Percentiles rank a stretch among this genome's conserved stretches.
Evolutionary conservation across 2,797 vertebrate genomes (phyloP).

Genomic region (Platyrinchus mystaceus): DNA sequence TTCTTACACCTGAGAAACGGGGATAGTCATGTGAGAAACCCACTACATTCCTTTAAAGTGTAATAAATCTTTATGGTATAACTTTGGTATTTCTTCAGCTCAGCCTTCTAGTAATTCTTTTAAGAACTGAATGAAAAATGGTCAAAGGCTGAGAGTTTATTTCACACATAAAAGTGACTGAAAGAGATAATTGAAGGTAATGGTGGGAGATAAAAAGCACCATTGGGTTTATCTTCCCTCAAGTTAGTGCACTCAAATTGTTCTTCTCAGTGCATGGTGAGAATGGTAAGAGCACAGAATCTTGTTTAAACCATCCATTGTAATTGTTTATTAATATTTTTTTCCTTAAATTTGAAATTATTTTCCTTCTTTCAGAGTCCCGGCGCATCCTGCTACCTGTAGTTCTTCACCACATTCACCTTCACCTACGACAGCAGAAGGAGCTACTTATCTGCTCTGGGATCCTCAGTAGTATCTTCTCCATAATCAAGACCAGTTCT

Average conservation of each 20-base stretch:
- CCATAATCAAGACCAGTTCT: constrained; percentile 95
- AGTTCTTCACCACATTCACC: constrained; percentile 97
- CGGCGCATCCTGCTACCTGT: constrained; percentile 95
- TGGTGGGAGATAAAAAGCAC: neutral
- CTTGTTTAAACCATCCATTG: neutral
- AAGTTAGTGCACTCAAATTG: neutral
- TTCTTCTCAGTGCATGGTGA: neutral
- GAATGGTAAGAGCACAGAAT: neutral
- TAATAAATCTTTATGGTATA: neutral
- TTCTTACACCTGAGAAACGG: neutral
- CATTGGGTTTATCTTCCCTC: neutral
- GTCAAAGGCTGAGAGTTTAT: neutral
- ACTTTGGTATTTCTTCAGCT: neutral
- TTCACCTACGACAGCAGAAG: constrained; percentile 97
- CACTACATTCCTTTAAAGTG: neutral
- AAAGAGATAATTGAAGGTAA: neutral
- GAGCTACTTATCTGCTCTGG: constrained; percentile 98
- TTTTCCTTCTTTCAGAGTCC: constrained; percentile 83
- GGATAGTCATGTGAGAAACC: neutral
- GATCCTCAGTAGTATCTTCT: constrained; percentile 97
- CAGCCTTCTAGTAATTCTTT: neutral
- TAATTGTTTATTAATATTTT: neutral
- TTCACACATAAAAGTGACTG: neutral
- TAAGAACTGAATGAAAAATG: neutral
- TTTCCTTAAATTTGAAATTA: neutral